Base-by-base conservation (phyloP, 2,888 invertebrate species). In the Biston betularia region DNA sequence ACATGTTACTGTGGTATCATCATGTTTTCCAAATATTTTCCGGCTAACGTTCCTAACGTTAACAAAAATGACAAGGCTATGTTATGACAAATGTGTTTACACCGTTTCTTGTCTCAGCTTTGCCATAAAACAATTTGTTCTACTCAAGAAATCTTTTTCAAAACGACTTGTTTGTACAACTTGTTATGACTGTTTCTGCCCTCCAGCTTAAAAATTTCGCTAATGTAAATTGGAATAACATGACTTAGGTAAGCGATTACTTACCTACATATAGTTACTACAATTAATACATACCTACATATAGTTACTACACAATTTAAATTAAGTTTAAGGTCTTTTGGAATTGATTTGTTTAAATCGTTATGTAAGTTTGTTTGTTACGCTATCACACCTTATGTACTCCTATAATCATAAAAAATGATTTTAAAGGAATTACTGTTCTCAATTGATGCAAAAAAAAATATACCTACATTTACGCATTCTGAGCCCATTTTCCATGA, bases 21-120 rank as follows among this genome's bases (percentile, higher is more conserved):
- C 55, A 49, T 55, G 45, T 58, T 58, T 58, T 53, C 35, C 46
- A 44, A 38, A 56, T 35, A 53, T 35, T 54, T 53, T 48, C 65
- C 49, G 2, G 46, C 34, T 44, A 64, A 59, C 49, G 59, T 60
- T 49, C 40, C 54, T 12, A 49, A n/a, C n/a, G n/a, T n/a, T n/a
- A 42, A 48, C 40, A 54, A 35, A 74, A 71, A 76, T 75, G 78
- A 75, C 79, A 76, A 76, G 74, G 75, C 80, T 77, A 78, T 79
- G 72, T 80, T 81, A 75, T 82, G 82, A 85, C 79, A 81, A 83
- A 85, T 85, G 81, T 85, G 85, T 86, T 86, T 86, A 85, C 75
- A 71, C 76, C 65, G 68, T 70, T 66, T 66, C 65, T 45, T 52
- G 71, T 69, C 61, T 50, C 73, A 70, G 68, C 73, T 64, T 65